These are phyloP conservation scores for Rugalucina vietnamica DNA, from an alignment of 2,888 invertebrate species.

Conservation along the genomic window DNA sequence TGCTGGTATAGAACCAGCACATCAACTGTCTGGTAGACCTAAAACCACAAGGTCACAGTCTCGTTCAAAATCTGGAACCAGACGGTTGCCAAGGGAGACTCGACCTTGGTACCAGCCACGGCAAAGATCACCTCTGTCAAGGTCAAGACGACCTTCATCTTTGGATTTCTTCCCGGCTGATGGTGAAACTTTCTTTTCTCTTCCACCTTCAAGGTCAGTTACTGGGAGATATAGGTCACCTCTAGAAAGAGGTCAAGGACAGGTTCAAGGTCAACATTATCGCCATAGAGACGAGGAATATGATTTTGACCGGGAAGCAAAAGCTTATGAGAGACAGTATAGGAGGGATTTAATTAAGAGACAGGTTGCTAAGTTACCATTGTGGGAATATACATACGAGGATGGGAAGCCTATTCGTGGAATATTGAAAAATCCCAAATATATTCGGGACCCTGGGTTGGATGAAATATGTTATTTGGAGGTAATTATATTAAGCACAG, in stretches of 20 bases:
- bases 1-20: not conserved
- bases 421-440: constrained; percentile 59
- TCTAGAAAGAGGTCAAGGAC: not conserved
- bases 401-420: constrained; percentile 51
- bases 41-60: not conserved
- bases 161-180: not conserved
- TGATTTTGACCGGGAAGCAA: constrained; percentile 14
- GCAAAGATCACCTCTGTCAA: constrained; percentile 7
- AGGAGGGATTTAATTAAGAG: constrained; percentile 52
- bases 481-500: constrained; percentile 12
- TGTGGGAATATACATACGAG: constrained; percentile 56
- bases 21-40: not conserved
- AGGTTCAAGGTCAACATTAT: constrained; percentile 33
- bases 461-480: constrained; percentile 33
- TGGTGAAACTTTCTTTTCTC: not conserved
- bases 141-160: not conserved
- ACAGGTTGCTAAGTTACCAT: constrained; percentile 37
- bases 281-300: constrained; percentile 25
- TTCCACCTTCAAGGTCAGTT: not conserved
- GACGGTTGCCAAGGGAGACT: not conserved
- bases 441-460: constrained; percentile 50
- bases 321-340: constrained; percentile 55
- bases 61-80: not conserved
- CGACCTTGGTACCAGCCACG: not conserved
- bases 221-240: not conserved